Evolutionary conservation across 2,888 invertebrate species (phyloP).

Genomic region (Agriopis leucophaearia): DNA sequence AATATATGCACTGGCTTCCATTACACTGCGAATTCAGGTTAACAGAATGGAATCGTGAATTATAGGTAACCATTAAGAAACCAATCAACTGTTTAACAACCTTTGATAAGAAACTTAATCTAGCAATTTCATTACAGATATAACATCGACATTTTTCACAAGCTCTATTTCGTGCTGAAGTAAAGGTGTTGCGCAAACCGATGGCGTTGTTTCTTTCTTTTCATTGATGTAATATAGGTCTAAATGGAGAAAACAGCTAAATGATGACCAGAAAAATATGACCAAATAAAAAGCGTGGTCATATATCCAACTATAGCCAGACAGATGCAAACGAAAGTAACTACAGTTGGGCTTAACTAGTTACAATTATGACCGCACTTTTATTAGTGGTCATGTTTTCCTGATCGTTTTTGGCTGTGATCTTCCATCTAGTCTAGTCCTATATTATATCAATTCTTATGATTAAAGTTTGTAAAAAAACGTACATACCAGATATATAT

Average conservation of each 20-base stretch:
- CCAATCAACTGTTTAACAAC: slow-evolving; percentile 6
- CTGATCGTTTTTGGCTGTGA: no score
- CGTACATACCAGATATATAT: neutral
- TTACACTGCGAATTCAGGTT: neutral
- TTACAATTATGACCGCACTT: no score
- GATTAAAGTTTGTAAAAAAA: neutral
- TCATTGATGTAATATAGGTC: no score
- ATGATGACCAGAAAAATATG: no score
- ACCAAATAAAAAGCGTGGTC: no score
- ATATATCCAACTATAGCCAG: no score
- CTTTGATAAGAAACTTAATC: slow-evolving; percentile 14
- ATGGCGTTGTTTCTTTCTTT: neutral
- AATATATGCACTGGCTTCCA: slow-evolving; percentile 2
- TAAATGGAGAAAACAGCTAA: no score
- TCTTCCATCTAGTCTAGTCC: no score
- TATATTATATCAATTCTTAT: no score
- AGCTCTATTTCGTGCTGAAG: slow-evolving; percentile 5
- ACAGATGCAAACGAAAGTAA: no score
- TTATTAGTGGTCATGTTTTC: no score
- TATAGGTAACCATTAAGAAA: neutral
- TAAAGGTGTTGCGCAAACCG: slow-evolving; percentile 8
- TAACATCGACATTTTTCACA: neutral
- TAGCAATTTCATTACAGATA: neutral
- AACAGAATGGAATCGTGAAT: slow-evolving; percentile 1
- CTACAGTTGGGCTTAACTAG: no score